Conservation (phyloP, 2,888 invertebrate genomes). For the Campoplex nolae region DNA sequence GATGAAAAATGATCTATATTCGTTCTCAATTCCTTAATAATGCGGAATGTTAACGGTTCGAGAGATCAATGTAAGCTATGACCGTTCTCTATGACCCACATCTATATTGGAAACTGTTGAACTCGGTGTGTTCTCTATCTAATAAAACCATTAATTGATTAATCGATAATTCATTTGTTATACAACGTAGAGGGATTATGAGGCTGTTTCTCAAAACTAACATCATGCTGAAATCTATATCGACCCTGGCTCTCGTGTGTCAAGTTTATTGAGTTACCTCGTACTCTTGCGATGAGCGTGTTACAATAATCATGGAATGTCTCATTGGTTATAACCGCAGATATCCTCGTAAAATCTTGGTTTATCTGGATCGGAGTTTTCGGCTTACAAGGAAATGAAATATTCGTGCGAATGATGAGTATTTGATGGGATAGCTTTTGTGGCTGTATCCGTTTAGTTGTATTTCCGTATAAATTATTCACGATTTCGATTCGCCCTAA, state of each 20-base stretch:
- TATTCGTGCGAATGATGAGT: constrained; percentile 1
- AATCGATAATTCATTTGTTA: not conserved
- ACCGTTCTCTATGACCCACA: not conserved
- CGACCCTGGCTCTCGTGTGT: not conserved
- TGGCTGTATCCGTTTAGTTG: not conserved
- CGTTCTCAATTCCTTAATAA: not conserved
- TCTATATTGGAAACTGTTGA: not conserved
- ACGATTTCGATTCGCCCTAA: not conserved
- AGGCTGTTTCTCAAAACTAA: not conserved
- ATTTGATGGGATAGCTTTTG: not conserved
- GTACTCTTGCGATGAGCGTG: not conserved
- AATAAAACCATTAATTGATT: not conserved
- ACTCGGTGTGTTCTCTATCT: not conserved
- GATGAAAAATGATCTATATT: too few species aligned
- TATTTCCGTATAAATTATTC: not conserved
- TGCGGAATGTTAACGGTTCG: too few species aligned
- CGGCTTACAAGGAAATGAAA: not conserved
- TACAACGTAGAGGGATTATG: not conserved
- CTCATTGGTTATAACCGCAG: not conserved
- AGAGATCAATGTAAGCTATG: not conserved
- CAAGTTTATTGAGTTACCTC: not conserved
- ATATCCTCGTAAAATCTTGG: not conserved
- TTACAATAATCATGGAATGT: not conserved
- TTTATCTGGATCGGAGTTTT: not conserved
- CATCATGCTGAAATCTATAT: too few species aligned